Conservation (phyloP, 2,113 vertebrate genomes). For the Rousettus leschenaultii region DNA sequence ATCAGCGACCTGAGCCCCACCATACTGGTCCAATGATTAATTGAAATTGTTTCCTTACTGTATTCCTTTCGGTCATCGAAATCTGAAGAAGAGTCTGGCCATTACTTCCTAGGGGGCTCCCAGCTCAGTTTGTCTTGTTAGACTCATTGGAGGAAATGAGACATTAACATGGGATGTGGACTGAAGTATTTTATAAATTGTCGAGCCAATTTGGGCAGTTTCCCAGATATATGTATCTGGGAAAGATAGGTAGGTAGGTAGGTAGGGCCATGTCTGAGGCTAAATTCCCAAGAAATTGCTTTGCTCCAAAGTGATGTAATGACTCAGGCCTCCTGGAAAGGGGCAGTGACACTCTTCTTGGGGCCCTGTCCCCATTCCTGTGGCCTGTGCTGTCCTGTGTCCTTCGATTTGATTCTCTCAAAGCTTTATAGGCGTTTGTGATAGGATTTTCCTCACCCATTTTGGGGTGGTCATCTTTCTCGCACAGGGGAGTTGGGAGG, state of each 20-base stretch:
- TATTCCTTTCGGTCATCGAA: background rate
- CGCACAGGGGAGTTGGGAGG: background rate
- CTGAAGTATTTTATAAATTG: background rate
- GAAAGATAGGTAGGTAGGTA: background rate
- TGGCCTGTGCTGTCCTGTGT: background rate
- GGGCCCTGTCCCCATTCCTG: background rate
- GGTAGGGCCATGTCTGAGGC: background rate
- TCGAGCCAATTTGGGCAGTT: background rate
- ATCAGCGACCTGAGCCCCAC: background rate
- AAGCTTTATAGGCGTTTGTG: background rate
- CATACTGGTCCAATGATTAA: background rate
- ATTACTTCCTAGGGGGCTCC: background rate
- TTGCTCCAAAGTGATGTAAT: background rate
- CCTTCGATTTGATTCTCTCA: background rate
- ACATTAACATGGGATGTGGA: background rate
- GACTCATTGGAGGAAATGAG: background rate
- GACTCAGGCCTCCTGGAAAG: background rate
- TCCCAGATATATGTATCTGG: no score
- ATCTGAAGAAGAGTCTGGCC: background rate
- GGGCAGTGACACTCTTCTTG: fast-evolving
- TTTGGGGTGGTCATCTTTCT: background rate
- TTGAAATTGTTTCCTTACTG: background rate
- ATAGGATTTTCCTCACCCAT: background rate
- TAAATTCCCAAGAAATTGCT: background rate
- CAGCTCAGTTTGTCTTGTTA: background rate